These are phyloP conservation scores for Cistogaster globosa DNA, from an alignment of 2,888 invertebrate species.

Conservation along the genomic window DNA sequence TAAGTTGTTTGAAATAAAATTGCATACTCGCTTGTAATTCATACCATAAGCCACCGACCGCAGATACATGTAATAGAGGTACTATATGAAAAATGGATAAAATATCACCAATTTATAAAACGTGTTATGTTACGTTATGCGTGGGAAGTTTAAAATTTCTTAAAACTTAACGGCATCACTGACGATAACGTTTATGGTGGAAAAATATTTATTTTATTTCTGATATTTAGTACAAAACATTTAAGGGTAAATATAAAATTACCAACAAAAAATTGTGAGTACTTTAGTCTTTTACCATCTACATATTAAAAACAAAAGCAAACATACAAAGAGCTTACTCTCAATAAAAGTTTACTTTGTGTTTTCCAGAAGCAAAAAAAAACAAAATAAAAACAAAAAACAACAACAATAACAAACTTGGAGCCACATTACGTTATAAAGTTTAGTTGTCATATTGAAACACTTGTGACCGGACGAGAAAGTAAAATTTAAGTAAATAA, in stretches of 20 bases:
- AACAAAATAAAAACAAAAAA: constrained; percentile 36
- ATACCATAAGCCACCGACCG: too few species aligned
- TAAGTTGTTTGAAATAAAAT: too few species aligned
- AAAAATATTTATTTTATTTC: constrained; percentile 26
- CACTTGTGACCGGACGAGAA: constrained; percentile 73
- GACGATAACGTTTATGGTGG: background rate
- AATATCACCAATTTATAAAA: too few species aligned
- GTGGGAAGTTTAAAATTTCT: too few species aligned
- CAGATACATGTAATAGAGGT: too few species aligned
- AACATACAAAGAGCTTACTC: constrained; percentile 21
- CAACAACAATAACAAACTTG: constrained; percentile 51
- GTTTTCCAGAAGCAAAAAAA: constrained; percentile 36
- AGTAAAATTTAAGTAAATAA: constrained; percentile 36
- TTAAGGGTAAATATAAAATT: constrained; percentile 10
- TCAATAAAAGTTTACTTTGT: constrained; percentile 17
- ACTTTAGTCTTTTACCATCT: constrained; percentile 12
- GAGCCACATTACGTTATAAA: constrained; percentile 66
- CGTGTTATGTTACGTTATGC: too few species aligned
- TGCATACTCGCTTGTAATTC: too few species aligned
- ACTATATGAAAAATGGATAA: too few species aligned
- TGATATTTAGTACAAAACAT: constrained; percentile 3
- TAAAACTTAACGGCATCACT: too few species aligned
- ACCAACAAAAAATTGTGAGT: constrained; percentile 5
- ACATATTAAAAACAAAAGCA: constrained; percentile 9
- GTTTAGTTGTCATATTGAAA: constrained; percentile 73